Percentiles rank a stretch among this genome's conserved stretches.
These are phyloP conservation scores for Ectemnius continuus DNA, from an alignment of 2,888 invertebrate species.

Conservation along the genomic window DNA sequence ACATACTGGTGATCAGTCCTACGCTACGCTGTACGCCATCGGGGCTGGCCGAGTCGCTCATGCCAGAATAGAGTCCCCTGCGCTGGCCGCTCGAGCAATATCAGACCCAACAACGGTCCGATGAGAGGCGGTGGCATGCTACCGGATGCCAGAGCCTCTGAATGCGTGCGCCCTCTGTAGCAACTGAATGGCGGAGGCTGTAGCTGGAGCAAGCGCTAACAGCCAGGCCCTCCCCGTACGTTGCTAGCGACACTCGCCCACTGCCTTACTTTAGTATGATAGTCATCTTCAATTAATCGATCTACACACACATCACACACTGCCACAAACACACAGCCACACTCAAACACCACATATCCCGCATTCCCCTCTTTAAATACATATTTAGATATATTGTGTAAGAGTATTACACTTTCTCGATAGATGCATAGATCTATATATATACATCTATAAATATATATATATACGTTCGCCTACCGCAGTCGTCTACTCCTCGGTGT, in stretches of 20 bases:
- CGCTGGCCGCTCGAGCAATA: slow-evolving; percentile 73
- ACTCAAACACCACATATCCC: slow-evolving; percentile 13
- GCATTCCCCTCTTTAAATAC: slow-evolving; percentile 14
- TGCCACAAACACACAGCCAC: slow-evolving; percentile 6
- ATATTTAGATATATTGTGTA: slow-evolving; percentile 10
- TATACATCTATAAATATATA: too few species aligned
- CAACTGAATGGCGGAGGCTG: slow-evolving; percentile 76
- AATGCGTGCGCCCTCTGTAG: slow-evolving; percentile 64
- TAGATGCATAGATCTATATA: too few species aligned
- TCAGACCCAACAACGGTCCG: slow-evolving; percentile 72
- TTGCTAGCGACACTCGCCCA: slow-evolving; percentile 77
- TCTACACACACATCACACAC: slow-evolving; percentile 17
- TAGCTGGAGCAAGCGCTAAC: slow-evolving; percentile 76
- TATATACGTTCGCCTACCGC: too few species aligned
- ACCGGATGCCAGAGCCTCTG: slow-evolving; percentile 71
- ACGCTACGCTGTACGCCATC: slow-evolving; percentile 71
- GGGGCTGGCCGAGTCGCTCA: slow-evolving; percentile 74
- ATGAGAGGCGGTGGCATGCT: slow-evolving; percentile 72
- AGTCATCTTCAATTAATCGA: slow-evolving; percentile 64
- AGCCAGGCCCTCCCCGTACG: slow-evolving; percentile 77
- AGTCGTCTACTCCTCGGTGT: too few species aligned
- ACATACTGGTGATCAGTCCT: slow-evolving; percentile 72
- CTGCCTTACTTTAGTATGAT: slow-evolving; percentile 71
- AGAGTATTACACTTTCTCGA: too few species aligned
- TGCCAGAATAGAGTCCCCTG: slow-evolving; percentile 74